phyloP scores from a whole-genome alignment of 2,888 invertebrate species.

The Nemurella pictetii region DNA sequence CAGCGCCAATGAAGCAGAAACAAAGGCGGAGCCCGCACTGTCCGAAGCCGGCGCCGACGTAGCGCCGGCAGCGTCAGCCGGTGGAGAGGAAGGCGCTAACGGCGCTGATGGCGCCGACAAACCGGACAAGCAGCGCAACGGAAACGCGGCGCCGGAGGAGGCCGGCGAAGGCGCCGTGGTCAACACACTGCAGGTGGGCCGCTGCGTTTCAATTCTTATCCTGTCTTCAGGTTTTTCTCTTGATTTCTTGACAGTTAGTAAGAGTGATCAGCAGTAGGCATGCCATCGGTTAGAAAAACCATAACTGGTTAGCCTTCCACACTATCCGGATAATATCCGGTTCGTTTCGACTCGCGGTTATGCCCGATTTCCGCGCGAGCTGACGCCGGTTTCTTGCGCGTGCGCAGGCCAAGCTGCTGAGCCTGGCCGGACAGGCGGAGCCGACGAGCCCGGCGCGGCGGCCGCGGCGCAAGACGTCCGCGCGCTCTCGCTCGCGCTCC shows the following conservation, averaged over 20 bases:
- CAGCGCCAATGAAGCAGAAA: too few species aligned
- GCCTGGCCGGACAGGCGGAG: conserved; percentile 59
- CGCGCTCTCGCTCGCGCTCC: conserved; percentile 48
- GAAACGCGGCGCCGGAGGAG: not conserved
- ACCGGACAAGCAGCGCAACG: not conserved
- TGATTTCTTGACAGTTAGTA: not conserved
- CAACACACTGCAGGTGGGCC: not conserved
- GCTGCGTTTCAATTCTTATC: not conserved
- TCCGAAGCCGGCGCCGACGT: too few species aligned
- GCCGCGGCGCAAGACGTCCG: conserved; percentile 18
- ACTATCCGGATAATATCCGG: not conserved
- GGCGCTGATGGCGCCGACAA: not conserved
- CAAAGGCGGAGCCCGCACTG: too few species aligned
- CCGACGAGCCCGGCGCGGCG: conserved; percentile 41
- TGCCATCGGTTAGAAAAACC: too few species aligned
- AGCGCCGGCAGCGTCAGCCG: not conserved
- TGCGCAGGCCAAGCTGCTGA: conserved; percentile 62
- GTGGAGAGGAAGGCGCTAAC: conserved; percentile 5
- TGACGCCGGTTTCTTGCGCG: not conserved
- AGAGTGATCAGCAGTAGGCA: not conserved
- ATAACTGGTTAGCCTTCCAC: too few species aligned
- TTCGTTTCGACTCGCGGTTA: not conserved
- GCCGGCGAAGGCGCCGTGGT: not conserved
- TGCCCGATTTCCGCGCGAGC: not conserved
- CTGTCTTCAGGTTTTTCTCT: too few species aligned